Evolutionary conservation across 2,888 invertebrate species (phyloP).

Genomic region (Drosophila cracens): DNA sequence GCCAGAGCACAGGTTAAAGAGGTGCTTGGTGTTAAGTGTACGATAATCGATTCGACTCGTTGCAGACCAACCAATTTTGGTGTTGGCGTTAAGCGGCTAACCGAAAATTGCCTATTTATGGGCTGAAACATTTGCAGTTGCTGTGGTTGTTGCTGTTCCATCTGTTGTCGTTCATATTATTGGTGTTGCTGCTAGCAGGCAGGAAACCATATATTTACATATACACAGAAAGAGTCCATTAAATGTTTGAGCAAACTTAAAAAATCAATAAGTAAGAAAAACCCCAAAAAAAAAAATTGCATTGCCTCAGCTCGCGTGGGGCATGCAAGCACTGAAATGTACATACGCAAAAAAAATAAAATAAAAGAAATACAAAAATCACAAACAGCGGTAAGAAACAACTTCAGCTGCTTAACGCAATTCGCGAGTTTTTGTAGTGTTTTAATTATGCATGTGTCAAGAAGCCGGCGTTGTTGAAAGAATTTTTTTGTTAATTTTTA

Average conservation of each 20-base stretch:
- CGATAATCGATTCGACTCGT: conserved; percentile 78
- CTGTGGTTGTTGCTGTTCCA: conserved; percentile 9
- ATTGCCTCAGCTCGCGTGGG: conserved; percentile 57
- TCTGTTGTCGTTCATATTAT: conserved; percentile 9
- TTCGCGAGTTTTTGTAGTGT: conserved; percentile 51
- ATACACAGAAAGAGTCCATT: conserved; percentile 57
- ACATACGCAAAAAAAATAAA: conserved; percentile 23
- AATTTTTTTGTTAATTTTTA: conserved; percentile 53
- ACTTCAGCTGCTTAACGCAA: conserved; percentile 55
- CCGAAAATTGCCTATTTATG: conserved; percentile 78
- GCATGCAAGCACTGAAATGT: conserved; percentile 18
- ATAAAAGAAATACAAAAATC: background rate
- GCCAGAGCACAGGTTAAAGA: conserved; percentile 69
- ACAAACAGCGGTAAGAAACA: conserved; percentile 5
- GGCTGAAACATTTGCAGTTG: conserved; percentile 39
- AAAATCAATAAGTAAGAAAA: conserved; percentile 20
- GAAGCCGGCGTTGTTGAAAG: conserved; percentile 61
- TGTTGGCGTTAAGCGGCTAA: conserved; percentile 76
- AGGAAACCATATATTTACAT: conserved; percentile 76
- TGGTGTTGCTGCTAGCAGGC: conserved; percentile 30
- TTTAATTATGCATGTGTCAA: conserved; percentile 68
- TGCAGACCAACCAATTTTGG: conserved; percentile 59
- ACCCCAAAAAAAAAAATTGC: conserved; percentile 15
- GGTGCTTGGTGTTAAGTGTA: conserved; percentile 79
- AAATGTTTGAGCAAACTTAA: conserved; percentile 16